A percentile compares a stretch with the other conserved stretches of the same genome.
These are phyloP conservation scores for Rhynchomys soricoides DNA, from an alignment of 2,113 vertebrate species.

Conservation along the genomic window DNA sequence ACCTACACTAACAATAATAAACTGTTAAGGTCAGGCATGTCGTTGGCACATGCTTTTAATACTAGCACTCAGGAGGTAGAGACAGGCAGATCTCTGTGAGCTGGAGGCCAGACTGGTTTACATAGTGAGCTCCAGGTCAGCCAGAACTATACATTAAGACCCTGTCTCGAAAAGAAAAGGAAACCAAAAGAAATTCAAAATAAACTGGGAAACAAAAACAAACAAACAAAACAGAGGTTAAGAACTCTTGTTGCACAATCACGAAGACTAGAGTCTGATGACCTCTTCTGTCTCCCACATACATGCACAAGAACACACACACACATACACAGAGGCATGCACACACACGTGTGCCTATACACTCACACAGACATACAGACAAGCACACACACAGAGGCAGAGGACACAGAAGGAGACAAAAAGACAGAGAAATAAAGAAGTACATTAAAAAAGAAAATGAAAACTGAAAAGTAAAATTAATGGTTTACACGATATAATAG, in stretches of 20 bases:
- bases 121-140: background rate
- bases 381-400: background rate
- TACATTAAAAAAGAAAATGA: conserved; percentile 52
- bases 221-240: background rate
- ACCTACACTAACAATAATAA: background rate
- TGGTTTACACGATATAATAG: conserved; percentile 35
- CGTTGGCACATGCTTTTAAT: background rate
- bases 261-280: background rate
- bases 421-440: background rate
- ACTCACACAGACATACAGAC: background rate
- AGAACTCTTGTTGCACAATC: background rate
- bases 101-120: background rate
- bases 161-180: background rate
- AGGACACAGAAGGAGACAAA: background rate
- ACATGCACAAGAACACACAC: background rate
- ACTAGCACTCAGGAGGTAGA: background rate
- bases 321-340: no score
- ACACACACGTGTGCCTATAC: background rate
- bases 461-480: conserved; percentile 65
- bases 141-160: background rate
- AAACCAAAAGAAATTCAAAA: background rate
- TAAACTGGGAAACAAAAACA: background rate
- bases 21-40: background rate
- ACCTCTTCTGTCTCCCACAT: background rate
- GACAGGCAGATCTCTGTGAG: no score